Percentiles rank a stretch among this genome's conserved stretches.
phyloP scores from a whole-genome alignment of 2,888 invertebrate genomes.

The Agonum fuliginosum region DNA sequence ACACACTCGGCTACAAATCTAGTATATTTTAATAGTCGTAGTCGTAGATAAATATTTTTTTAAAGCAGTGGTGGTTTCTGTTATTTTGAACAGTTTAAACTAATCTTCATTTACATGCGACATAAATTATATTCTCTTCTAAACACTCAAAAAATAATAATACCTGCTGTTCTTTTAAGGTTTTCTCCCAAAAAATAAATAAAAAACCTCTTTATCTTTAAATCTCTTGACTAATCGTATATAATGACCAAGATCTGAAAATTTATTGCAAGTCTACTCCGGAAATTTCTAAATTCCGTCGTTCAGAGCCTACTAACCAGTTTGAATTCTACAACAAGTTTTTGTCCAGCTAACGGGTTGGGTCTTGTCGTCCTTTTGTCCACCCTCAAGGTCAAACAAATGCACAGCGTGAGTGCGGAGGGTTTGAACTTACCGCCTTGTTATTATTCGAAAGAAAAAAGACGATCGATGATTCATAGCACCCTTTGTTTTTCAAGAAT shows the following conservation, averaged over 20 bases:
- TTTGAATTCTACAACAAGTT: conserved; percentile 47
- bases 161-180: too few relatives aligned
- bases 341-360: conserved; percentile 17
- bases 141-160: too few relatives aligned
- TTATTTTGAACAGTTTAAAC: too few relatives aligned
- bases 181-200: too few relatives aligned
- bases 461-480: conserved; percentile 39
- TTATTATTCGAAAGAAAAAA: conserved; percentile 49
- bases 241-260: conserved; percentile 8
- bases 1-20: too few relatives aligned
- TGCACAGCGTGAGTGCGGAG: conserved; percentile 7
- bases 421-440: conserved; percentile 17
- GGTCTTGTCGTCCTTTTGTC: conserved; percentile 11
- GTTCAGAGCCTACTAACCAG: conserved; percentile 10
- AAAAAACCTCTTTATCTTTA: conserved; percentile 12
- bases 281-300: conserved; percentile 50
- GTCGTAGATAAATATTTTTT: too few relatives aligned
- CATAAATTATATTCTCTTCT: too few relatives aligned
- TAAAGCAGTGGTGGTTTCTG: too few relatives aligned
- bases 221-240: conserved; percentile 28
- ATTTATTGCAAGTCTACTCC: conserved; percentile 41
- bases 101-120: too few relatives aligned
- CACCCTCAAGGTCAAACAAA: conserved; percentile 54
- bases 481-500: conserved; percentile 53
- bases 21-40: too few relatives aligned